A percentile compares a stretch with the other conserved stretches of the same genome.
Conservation (phyloP, 1,140 invertebrate genomes). For the Conopomorpha cramerella region DNA sequence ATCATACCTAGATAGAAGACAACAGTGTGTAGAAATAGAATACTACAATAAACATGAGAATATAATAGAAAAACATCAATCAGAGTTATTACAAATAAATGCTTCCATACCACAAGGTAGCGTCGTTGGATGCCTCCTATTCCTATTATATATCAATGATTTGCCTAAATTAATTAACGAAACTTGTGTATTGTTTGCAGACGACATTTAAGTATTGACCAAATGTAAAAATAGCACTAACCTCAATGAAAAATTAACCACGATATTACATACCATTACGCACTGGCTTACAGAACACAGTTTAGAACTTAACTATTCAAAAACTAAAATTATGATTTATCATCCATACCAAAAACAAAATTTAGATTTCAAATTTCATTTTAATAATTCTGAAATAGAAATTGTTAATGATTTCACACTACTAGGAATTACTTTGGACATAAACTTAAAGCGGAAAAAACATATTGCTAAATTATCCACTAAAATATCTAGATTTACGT, state of each 20-base stretch:
- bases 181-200: not conserved
- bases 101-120: not conserved
- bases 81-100: not conserved
- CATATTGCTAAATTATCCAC: not conserved
- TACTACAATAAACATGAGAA: not conserved
- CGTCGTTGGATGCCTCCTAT: not conserved
- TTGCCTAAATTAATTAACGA: not conserved
- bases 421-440: not conserved
- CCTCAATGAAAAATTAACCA: not conserved
- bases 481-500: constrained; percentile 1
- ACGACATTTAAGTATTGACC: not conserved
- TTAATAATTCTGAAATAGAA: constrained; percentile 1
- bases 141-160: not conserved
- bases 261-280: not conserved
- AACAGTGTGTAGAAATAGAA: not conserved
- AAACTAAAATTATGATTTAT: not conserved
- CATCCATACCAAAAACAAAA: not conserved
- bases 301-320: not conserved
- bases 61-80: not conserved
- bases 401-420: not conserved
- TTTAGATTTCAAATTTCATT: not conserved
- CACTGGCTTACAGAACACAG: not conserved
- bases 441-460: not conserved
- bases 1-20: not conserved
- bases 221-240: not conserved